Percentiles rank a stretch among this genome's conserved stretches.
These are phyloP conservation scores for Dermochelys coriacea DNA, from an alignment of 2,797 vertebrate species.

Conservation along the genomic window DNA sequence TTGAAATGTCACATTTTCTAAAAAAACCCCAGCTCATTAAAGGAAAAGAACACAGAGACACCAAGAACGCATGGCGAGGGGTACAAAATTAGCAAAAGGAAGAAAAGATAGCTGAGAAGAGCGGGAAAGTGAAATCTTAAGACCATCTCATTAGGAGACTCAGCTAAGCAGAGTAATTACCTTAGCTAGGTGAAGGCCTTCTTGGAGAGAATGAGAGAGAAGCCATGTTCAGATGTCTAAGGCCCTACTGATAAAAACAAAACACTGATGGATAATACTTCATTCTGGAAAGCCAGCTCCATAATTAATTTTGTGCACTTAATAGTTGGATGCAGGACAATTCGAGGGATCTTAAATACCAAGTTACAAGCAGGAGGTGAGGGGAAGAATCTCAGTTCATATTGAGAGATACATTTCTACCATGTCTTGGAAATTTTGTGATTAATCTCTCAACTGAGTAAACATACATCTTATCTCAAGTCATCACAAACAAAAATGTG, in stretches of 20 bases:
- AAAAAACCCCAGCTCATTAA: not conserved
- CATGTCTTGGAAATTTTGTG: not conserved
- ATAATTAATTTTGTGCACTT: not conserved
- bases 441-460: not conserved
- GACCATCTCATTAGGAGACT: not conserved
- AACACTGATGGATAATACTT: not conserved
- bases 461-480: not conserved
- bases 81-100: not conserved
- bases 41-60: not conserved
- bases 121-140: not conserved
- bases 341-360: not conserved
- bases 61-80: not conserved
- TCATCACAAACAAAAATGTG: not conserved
- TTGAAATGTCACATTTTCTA: not conserved
- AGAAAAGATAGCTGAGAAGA: not conserved
- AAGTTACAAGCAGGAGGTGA: not conserved
- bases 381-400: not conserved
- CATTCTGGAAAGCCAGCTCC: not conserved
- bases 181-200: not conserved
- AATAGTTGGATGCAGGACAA: not conserved
- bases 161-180: not conserved
- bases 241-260: not conserved
- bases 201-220: not conserved
- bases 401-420: not conserved
- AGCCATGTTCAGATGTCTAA: not conserved